Base-by-base conservation (phyloP, 2,888 invertebrate genomes). In the Drosophila nr. perissopoda region DNA sequence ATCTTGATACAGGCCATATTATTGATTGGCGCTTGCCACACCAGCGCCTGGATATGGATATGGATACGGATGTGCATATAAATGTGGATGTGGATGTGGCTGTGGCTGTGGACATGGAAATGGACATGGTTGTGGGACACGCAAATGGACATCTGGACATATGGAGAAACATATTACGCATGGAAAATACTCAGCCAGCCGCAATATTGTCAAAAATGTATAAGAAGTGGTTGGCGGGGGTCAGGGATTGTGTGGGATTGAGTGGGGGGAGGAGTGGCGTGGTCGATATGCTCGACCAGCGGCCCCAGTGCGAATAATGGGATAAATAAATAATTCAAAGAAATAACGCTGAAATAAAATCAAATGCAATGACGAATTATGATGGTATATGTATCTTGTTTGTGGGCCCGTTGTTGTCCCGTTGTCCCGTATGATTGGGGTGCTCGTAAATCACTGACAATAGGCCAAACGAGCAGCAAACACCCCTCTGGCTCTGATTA, bases 1-100 rank as follows among this genome's bases (percentile, higher is more conserved):
- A 92, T 93, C 93, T 93, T 93, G 90, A 91, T 93, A 91, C 91
- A 91, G 90, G 79, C 70, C 92, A 91, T 90, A 92, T 92, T 93
- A 93, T 93, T 93, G 93, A 93, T 93, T 92, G 90, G 83, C 83
- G 87, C 76, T 87, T 56, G 71, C 60, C 77, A 67, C 66, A 74
- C 69, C 65, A 71, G 74, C 42, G 61, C 66, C 74, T 64, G 80
- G 81, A 60, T 42, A 46, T 42, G 60, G 25, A 46, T 46, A 46
- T 46, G 68, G 65, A 65, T 68, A 69, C 31, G 54, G 49, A 67
- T 60, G 58, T 67, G 63, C 16, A 8, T 11, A 0, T 42, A 21
- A 21, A 21, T 5, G 4, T 42, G 42, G 38, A 58, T 25, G 33
- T 48, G 53, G 58, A 60, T 34, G 34, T 33, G 31, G 10, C 21